phyloP scores from a whole-genome alignment of 2,113 vertebrate genomes.

The Plestiodon gilberti region DNA sequence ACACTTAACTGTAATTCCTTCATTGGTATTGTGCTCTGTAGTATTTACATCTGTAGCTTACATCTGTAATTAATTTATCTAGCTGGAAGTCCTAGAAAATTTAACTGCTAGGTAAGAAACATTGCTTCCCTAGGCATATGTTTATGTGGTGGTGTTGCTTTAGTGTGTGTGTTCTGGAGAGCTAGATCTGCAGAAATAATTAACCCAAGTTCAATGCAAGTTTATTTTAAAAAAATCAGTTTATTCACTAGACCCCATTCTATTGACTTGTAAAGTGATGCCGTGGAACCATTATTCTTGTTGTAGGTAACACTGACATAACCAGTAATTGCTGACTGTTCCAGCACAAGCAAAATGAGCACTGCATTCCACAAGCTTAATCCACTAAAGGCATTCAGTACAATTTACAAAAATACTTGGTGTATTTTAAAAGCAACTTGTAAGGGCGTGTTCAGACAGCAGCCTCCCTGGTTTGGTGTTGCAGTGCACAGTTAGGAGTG shows the following conservation, averaged over 20 bases:
- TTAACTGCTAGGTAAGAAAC: background rate
- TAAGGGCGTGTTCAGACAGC: background rate
- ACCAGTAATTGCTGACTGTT: slow-evolving; percentile 6
- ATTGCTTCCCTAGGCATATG: background rate
- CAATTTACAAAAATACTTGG: background rate
- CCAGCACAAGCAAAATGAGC: background rate
- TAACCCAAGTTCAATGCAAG: slow-evolving; percentile 3
- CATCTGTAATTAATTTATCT: background rate
- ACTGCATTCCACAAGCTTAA: slow-evolving; percentile 1
- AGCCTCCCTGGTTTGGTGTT: background rate
- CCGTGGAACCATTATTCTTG: slow-evolving; percentile 21
- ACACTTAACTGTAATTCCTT: background rate
- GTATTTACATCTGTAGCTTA: background rate
- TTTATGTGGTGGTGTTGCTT: background rate
- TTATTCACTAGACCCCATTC: slow-evolving; percentile 17
- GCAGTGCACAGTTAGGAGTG: background rate
- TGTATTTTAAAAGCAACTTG: slow-evolving; percentile 2
- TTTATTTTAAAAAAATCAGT: slow-evolving; percentile 14
- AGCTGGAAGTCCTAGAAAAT: background rate
- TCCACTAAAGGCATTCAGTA: background rate
- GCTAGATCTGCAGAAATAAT: slow-evolving; percentile 14
- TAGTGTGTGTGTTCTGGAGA: background rate
- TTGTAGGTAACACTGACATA: slow-evolving; percentile 1
- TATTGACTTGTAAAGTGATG: slow-evolving; percentile 20
- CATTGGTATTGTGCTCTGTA: background rate